phyloP scores from a whole-genome alignment of 2,797 vertebrate species.

The Danionella dracula region DNA sequence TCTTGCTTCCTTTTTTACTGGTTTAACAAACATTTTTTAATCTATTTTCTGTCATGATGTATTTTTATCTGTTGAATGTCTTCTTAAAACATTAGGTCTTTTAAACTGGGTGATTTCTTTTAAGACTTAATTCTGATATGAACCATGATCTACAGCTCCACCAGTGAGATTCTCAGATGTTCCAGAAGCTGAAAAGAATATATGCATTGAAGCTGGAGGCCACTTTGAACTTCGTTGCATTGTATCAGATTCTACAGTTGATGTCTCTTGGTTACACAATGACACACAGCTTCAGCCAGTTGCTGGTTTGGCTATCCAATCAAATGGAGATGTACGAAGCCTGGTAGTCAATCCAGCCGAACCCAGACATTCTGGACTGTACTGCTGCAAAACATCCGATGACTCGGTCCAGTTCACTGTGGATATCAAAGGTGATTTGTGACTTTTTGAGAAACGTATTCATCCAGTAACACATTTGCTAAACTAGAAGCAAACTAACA shows the following conservation, averaged over 20 bases:
- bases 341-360: conserved; percentile 71
- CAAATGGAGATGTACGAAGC: conserved; percentile 67
- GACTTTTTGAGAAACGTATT: conserved; percentile 50
- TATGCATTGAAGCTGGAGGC: conserved; percentile 69
- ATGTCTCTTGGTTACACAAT: conserved; percentile 78
- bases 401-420: conserved; percentile 76
- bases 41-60: conserved; percentile 6
- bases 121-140: conserved; percentile 57
- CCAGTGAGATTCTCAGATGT: conserved; percentile 61
- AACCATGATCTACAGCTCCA: conserved; percentile 68
- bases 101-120: conserved; percentile 8
- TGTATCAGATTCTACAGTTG: conserved; percentile 69
- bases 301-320: conserved; percentile 70
- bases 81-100: conserved; percentile 23
- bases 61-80: conserved; percentile 22
- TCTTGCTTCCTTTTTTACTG: not conserved
- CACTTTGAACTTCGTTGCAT: conserved; percentile 77
- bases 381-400: conserved; percentile 68
- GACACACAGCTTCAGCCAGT: conserved; percentile 64
- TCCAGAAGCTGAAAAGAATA: conserved; percentile 67
- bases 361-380: conserved; percentile 75
- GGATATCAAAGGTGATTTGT: conserved; percentile 82
- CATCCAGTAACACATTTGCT: conserved; percentile 48
- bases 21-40: not conserved
- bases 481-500: conserved; percentile 60